phyloP scores from a whole-genome alignment of 2,797 vertebrate species.

The Poecilia velifera region DNA sequence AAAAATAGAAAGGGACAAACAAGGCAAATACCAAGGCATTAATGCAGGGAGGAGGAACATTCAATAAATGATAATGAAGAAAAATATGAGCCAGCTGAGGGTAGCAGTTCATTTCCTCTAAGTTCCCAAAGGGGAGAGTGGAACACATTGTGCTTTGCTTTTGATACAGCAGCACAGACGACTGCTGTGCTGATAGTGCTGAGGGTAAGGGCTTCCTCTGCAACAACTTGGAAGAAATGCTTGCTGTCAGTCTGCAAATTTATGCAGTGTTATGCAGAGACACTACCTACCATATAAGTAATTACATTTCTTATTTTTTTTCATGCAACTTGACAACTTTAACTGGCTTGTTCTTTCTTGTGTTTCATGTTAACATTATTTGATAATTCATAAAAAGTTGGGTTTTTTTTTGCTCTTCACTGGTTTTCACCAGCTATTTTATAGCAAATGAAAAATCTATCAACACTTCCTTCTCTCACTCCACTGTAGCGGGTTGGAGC shows the following conservation, averaged over 20 bases:
- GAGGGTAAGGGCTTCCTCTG: constrained; percentile 35
- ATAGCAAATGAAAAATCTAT: constrained; percentile 54
- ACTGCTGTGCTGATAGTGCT: constrained; percentile 44
- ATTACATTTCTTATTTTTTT: not conserved
- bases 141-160: constrained; percentile 38
- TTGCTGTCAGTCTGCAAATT: constrained; percentile 2
- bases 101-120: constrained; percentile 58
- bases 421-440: not conserved
- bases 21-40: constrained; percentile 18
- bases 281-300: constrained; percentile 1
- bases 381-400: not conserved
- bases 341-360: not conserved
- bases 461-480: constrained; percentile 54
- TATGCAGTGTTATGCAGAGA: not conserved
- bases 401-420: not conserved
- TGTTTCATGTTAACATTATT: not conserved
- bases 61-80: constrained; percentile 53
- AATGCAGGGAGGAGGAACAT: constrained; percentile 32
- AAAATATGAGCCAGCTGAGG: constrained; percentile 62
- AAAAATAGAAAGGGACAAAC: constrained; percentile 41
- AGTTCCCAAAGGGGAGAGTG: constrained; percentile 45
- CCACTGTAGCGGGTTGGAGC: constrained; percentile 40
- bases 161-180: constrained; percentile 50
- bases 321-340: not conserved
- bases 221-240: constrained; percentile 14